Conservation (phyloP, 2,113 vertebrate species). For the Paralichthys olivaceus region DNA sequence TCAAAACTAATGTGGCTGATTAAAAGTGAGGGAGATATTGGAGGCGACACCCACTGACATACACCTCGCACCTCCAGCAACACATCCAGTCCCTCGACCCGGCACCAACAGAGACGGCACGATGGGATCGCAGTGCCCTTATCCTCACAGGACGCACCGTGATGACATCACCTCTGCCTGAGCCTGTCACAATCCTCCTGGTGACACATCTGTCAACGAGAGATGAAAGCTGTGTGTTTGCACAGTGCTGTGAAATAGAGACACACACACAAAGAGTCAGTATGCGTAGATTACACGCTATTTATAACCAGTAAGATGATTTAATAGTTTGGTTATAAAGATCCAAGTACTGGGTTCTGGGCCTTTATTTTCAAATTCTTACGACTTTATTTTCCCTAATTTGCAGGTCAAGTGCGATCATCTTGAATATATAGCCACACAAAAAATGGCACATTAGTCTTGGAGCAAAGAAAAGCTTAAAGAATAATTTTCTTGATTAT, state of each 20-base stretch:
- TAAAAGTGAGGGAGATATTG: constrained; percentile 25
- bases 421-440: too few relatives aligned
- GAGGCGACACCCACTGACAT: constrained; percentile 27
- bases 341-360: not conserved
- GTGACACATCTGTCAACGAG: constrained; percentile 10
- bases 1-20: constrained; percentile 40
- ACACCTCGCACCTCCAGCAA: constrained; percentile 30
- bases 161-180: constrained; percentile 44
- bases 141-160: not conserved
- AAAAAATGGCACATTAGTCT: too few relatives aligned
- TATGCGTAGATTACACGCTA: not conserved
- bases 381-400: too few relatives aligned
- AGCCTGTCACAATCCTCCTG: not conserved
- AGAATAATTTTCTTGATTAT: too few relatives aligned
- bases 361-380: not conserved
- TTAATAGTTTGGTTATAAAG: not conserved
- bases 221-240: constrained; percentile 15
- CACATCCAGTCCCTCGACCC: not conserved
- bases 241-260: not conserved
- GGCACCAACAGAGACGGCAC: not conserved
- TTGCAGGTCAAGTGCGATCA: too few relatives aligned
- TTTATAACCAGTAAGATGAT: not conserved
- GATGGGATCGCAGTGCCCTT: not conserved
- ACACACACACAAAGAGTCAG: not conserved
- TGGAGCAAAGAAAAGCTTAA: too few relatives aligned